Evolutionary conservation across 2,113 vertebrate species (phyloP), one percentile per base, ranked within the genome.

Genomic region (Paramormyrops kingsleyae): DNA sequence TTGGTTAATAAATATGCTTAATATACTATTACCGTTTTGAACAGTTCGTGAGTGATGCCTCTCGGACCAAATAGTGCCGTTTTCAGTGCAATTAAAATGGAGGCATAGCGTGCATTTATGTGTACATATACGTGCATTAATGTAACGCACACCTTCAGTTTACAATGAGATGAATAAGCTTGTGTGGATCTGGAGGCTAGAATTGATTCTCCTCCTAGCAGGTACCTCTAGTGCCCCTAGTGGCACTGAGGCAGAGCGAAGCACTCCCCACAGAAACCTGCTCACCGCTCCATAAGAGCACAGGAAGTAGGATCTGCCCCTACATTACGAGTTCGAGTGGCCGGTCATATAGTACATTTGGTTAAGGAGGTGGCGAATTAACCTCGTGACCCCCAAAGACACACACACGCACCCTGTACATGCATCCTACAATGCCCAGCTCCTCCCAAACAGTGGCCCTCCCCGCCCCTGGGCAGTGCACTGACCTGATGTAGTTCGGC

Each of bases 401-500:
- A 70, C 62, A 66, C n/a, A n/a, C 46, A 80, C 74, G 2, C 74
- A 77, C n/a, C n/a, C 27, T 66, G 62, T 12, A 39, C 83, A 84
- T 27, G 50, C 80, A 19, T 3, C 46, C 27, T 27, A 15, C n/a
- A n/a, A 86, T 27, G 24, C 9, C 46, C n/a, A 27, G 4, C 0
- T 12, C 80, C 12, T 31, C 12, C 24, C 44, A 10, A n/a, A 24
- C 21, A 84, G 9, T 24, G 15, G 35, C 31, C 49, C 56, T 24
- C n/a, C 52, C 66, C 70, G 17, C 17, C 52, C 21, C 15, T 13
- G 7, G 31, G 19, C 17, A 62, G 39, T 70, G 74, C 62, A 95
- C 98, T 97, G 94, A 99, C 98, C 97, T 98, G 94, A 98, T 96
- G 70, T 98, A 99, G 17, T 93, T 92, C 24, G 96, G 93, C 91